Evolutionary conservation across 1,140 invertebrate species (phyloP), one percentile per base, ranked within the genome.

Genomic region (Rhagoletis pomonella): DNA sequence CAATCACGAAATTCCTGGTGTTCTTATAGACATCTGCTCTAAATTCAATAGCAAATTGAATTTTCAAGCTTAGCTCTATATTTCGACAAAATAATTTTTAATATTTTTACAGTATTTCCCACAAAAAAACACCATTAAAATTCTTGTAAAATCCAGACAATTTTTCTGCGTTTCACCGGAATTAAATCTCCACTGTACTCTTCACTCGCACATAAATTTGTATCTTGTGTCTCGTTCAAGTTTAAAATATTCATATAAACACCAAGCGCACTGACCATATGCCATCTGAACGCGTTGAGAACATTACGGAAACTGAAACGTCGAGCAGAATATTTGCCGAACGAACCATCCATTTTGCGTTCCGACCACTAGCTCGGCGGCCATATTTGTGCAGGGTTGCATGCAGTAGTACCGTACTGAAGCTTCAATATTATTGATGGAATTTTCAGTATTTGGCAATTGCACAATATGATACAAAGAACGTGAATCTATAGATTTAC

Each of bases 1-100:
- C 91, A 92, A 92, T 92, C 91, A 92, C 91, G 90, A 92, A 90
- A 91, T 91, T 90, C 91, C 91, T 88, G 89, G 90, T 90, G 90
- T 88, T 89, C 87, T 88, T 65, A 73, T 86, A 87, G 88, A 69
- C 91, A 92, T 92, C 91, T 90, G 88, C 19, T 77, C 88, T 65
- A 88, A 85, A 89, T 89, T 90, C 88, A 69, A 86, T 85, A 87
- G 87, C 87, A 88, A 88, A 87, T 85, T 87, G 88, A 89, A 89
- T 88, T 67, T 85, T 90, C 85, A 87, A 87, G 86, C 87, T 90
- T 85, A 89, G 87, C 87, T 87, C 67, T 86, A 69, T n/a, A 81
- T 55, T 6, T 44, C 1, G 9, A 67, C 58, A 47, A 65, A 60
- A 86, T 85, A 73, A 89, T 87, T 86, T 86, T 77, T 17, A 88